A percentile compares a stretch with the other conserved stretches of the same genome.
phyloP scores from a whole-genome alignment of 2,888 invertebrate species.

The Caenorhabditis doughertyi region DNA sequence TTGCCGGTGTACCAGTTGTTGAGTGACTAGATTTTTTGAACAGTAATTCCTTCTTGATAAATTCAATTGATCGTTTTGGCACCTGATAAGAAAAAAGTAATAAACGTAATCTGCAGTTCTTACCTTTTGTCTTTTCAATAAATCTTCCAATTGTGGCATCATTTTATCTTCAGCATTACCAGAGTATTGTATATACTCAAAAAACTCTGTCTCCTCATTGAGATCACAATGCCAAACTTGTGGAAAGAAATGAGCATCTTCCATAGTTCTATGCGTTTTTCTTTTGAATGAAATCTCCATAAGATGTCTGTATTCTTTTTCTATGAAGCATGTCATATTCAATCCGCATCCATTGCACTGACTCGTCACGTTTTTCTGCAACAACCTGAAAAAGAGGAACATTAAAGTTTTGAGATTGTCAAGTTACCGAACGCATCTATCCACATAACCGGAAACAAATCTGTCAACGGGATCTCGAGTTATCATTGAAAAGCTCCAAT shows the following conservation, averaged over 20 bases:
- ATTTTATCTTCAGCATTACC: slow-evolving; percentile 50
- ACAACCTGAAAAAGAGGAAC: slow-evolving; percentile 15
- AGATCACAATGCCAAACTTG: slow-evolving; percentile 72
- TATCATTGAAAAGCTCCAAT: slow-evolving; percentile 69
- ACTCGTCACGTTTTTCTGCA: slow-evolving; percentile 15
- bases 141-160: slow-evolving; percentile 51
- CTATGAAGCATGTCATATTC: slow-evolving; percentile 77
- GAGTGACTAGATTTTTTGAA: slow-evolving; percentile 34
- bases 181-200: slow-evolving; percentile 64
- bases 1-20: slow-evolving; percentile 34
- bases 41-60: slow-evolving; percentile 33
- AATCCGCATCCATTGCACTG: slow-evolving; percentile 74
- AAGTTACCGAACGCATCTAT: slow-evolving; percentile 75
- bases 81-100: no score
- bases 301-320: slow-evolving; percentile 70
- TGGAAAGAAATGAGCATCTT: slow-evolving; percentile 76
- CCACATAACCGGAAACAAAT: slow-evolving; percentile 76
- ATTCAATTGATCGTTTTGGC: slow-evolving; percentile 26
- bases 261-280: slow-evolving; percentile 62
- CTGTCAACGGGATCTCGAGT: slow-evolving; percentile 75
- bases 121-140: slow-evolving; percentile 52
- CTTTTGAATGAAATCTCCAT: slow-evolving; percentile 57
- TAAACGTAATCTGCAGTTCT: not conserved
- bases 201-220: slow-evolving; percentile 49
- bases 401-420: no score